Conservation (phyloP, 2,113 vertebrate species). For the Tetrax tetrax region DNA sequence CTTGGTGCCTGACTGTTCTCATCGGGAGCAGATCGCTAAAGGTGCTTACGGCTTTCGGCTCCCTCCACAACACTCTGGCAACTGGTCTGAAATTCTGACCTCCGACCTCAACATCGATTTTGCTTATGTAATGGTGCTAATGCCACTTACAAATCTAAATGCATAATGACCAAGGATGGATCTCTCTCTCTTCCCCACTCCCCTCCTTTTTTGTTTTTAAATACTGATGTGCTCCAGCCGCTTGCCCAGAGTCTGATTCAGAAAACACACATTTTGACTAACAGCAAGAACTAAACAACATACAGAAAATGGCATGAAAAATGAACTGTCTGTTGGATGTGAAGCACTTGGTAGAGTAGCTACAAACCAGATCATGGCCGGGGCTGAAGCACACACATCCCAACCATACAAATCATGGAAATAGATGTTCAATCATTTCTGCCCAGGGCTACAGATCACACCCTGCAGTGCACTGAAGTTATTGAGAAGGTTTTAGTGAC, state of each 20-base stretch:
- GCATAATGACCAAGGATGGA: not conserved
- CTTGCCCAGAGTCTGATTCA: not conserved
- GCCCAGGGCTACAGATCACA: not conserved
- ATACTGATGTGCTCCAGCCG: not conserved
- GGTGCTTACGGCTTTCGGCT: not conserved
- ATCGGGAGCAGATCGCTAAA: rapidly evolving
- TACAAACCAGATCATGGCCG: rapidly evolving
- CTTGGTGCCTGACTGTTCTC: rapidly evolving
- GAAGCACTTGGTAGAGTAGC: rapidly evolving
- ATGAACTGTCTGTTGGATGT: not conserved
- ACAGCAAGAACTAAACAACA: not conserved
- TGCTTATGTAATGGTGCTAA: not conserved
- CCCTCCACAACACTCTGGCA: rapidly evolving
- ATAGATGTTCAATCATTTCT: not conserved
- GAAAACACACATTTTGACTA: not conserved
- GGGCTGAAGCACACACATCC: not conserved
- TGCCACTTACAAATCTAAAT: not conserved
- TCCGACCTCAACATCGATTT: not conserved
- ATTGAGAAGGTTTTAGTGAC: not conserved
- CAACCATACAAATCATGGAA: not conserved
- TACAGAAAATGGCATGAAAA: not conserved
- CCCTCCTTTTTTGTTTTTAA: rapidly evolving
- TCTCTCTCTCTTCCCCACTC: not conserved
- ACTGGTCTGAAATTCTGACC: not conserved
- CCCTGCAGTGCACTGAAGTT: not conserved